Evolutionary conservation across 1,140 invertebrate species (phyloP), one percentile per base, ranked within the genome.

Genomic region (Drosophila bocki): DNA sequence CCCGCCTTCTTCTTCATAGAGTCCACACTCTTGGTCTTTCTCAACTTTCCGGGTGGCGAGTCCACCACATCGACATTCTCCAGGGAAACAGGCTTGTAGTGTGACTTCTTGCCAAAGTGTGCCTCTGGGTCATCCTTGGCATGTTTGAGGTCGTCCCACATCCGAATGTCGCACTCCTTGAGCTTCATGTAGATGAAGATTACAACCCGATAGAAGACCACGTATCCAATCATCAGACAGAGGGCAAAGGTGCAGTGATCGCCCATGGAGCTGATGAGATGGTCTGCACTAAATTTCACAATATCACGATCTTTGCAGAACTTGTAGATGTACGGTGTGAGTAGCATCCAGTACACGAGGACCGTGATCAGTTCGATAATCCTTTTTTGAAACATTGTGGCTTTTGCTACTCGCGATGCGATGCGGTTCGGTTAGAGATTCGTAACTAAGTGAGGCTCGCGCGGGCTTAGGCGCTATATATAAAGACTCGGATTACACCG

Each of bases 181-280:
- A 85, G n/a, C 58, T 91, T 90, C 78, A 80, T 91, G 42, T 90
- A 90, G 26, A 74, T 82, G 42, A 91, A 90, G 29, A 90, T 81
- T 39, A 90, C 45, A 5, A 90, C 56, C 12, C 85, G 75, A 60
- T 90, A 90, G 37, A 90, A 70, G 33, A 63, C 53, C 5, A 90
- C 75, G 44, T 90, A 90, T 45, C 67, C 85, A 32, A 74, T 74
- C 48, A 90, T 78, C 13, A 90, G 44, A 33, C 64, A 72, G 1
- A 90, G 50, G 11, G 69, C 62, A 51, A 82, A 82, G 47, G 74
- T 85, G 17, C 61, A 76, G 48, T 90, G 81, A 44, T 84, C 70
- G 33, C 77, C 71, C 47, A 90, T 67, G 1, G 81, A 72, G 45
- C 70, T 74, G 29, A 91, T 70, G 15, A 80, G 41, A 26, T 58